A percentile compares a stretch with the other conserved stretches of the same genome.
phyloP scores from a whole-genome alignment of 2,113 vertebrate genomes.

The Oreotrochilus melanogaster region DNA sequence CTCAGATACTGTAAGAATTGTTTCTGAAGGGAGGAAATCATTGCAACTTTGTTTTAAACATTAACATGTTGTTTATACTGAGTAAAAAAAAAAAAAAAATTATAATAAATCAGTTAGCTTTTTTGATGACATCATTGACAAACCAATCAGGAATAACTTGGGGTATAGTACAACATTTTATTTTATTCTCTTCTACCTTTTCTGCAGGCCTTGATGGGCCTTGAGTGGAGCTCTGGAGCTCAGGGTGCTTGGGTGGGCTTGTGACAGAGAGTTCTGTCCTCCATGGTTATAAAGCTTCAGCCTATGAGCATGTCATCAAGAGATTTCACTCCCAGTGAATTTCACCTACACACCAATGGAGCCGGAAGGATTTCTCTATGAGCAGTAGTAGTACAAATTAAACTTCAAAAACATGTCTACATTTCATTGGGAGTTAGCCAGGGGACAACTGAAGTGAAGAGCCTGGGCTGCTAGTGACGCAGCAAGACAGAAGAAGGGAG shows the following conservation, averaged over 20 bases:
- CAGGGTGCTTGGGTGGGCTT: not conserved
- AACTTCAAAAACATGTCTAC: not conserved
- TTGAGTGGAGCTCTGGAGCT: not conserved
- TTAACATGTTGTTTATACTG: not conserved
- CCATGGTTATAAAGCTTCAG: fast-evolving
- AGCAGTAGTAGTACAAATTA: not conserved
- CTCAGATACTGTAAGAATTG: not conserved
- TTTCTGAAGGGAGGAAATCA: not conserved
- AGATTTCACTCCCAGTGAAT: not conserved
- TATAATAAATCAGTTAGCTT: not conserved
- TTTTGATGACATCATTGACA: not conserved
- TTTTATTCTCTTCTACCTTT: not conserved
- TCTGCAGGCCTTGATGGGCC: not conserved
- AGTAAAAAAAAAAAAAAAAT: not conserved
- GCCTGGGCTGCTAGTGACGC: not conserved
- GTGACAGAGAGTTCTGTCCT: not conserved
- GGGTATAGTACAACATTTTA: not conserved
- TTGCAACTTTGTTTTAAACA: not conserved
- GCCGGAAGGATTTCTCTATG: not conserved
- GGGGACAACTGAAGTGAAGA: not conserved
- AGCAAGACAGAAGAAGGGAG: conserved; percentile 19
- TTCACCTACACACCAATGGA: not conserved
- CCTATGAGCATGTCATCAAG: not conserved
- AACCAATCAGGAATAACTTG: not conserved
- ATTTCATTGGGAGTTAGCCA: conserved; percentile 27